phyloP scores from a whole-genome alignment of 2,888 invertebrate genomes.

The Xestia xanthographa region DNA sequence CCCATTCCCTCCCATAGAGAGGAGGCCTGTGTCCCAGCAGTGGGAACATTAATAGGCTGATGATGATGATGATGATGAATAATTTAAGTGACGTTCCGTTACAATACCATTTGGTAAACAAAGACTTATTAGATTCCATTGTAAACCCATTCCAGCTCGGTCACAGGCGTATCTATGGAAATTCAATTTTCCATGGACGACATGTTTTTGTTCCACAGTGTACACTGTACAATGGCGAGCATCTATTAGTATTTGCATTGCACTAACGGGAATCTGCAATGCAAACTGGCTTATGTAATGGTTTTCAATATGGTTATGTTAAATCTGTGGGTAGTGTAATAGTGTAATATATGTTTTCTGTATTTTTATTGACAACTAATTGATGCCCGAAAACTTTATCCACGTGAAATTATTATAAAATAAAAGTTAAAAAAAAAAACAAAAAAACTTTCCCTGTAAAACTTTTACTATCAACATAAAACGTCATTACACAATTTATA shows the following conservation, averaged over 20 bases:
- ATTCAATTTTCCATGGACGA: slow-evolving; percentile 82
- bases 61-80: no score
- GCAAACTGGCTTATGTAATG: slow-evolving; percentile 85
- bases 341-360: not conserved
- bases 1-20: no score
- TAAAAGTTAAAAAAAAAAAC: no score
- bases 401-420: no score
- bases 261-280: slow-evolving; percentile 86
- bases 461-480: no score
- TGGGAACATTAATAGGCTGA: no score
- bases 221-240: slow-evolving; percentile 78
- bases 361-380: not conserved
- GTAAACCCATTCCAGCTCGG: slow-evolving; percentile 59
- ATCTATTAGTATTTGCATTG: slow-evolving; percentile 85
- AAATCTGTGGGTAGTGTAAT: slow-evolving; percentile 20
- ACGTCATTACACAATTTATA: no score
- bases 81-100: slow-evolving; percentile 36
- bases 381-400: no score
- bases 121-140: slow-evolving; percentile 65
- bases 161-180: slow-evolving; percentile 81
- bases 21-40: no score
- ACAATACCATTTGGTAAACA: slow-evolving; percentile 59
- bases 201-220: slow-evolving; percentile 80
- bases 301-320: slow-evolving; percentile 53
- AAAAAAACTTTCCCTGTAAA: no score